These are phyloP conservation scores for Maniola jurtina DNA, from an alignment of 1,140 invertebrate species.

Conservation along the genomic window DNA sequence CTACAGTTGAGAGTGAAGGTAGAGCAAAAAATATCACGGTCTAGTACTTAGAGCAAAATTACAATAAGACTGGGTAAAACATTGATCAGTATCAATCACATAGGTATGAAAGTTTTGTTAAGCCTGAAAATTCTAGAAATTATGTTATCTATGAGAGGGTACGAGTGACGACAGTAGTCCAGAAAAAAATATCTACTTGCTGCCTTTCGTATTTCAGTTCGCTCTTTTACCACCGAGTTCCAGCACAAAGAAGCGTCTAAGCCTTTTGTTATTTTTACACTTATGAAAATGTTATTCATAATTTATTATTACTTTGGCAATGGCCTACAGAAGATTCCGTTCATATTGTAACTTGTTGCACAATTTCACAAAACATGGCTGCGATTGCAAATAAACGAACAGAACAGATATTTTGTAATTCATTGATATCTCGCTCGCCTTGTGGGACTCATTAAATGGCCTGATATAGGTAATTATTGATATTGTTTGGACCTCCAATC, in stretches of 20 bases:
- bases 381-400: conserved; percentile 36
- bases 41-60: too few species aligned
- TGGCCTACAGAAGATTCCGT: conserved; percentile 44
- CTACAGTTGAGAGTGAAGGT: too few species aligned
- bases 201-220: not conserved
- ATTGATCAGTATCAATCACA: too few species aligned
- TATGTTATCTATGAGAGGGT: too few species aligned
- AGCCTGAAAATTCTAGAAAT: too few species aligned
- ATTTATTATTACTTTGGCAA: conserved; percentile 32
- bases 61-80: too few species aligned
- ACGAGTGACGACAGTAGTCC: too few species aligned
- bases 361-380: conserved; percentile 41
- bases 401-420: conserved; percentile 42
- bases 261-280: conserved; percentile 7
- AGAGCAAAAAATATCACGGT: too few species aligned
- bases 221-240: not conserved
- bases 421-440: conserved; percentile 34
- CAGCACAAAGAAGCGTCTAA: not conserved
- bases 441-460: conserved; percentile 17
- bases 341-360: conserved; percentile 41
- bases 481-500: conserved; percentile 19
- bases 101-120: too few species aligned
- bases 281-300: conserved; percentile 11
- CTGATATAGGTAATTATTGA: conserved; percentile 15
- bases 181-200: not conserved